phyloP scores from a whole-genome alignment of 30 jellyfish, hydroid and myxozoan genomes.

The Hydractinia echinata region DNA sequence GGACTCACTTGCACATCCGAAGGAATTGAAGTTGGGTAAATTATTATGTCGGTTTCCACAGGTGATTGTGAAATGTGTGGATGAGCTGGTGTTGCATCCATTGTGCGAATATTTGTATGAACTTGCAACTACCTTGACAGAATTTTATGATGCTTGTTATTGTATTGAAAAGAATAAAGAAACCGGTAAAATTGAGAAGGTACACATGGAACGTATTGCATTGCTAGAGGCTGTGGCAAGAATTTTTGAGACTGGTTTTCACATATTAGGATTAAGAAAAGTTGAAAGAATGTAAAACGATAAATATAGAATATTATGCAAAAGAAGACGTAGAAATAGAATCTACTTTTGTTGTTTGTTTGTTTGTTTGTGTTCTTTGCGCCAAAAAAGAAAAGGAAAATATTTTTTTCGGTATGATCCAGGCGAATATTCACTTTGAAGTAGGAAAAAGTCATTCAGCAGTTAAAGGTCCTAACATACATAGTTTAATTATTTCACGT shows the following conservation, averaged over 20 bases:
- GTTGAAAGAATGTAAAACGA: constrained; percentile 59
- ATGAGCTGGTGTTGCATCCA: constrained; percentile 71
- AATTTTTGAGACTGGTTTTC: constrained; percentile 70
- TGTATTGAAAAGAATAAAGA: constrained; percentile 70
- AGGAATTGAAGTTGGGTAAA: constrained; percentile 80
- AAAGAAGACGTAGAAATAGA: background rate
- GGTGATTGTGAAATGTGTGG: constrained; percentile 52
- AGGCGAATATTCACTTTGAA: too few species aligned
- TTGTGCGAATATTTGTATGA: constrained; percentile 95
- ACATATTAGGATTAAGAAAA: constrained; percentile 80
- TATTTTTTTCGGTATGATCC: too few species aligned
- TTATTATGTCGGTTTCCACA: constrained; percentile 76
- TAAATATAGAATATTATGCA: background rate
- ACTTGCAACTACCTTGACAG: constrained; percentile 82
- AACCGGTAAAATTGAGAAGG: constrained; percentile 71
- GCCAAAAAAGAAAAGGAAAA: too few species aligned
- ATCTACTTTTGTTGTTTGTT: background rate
- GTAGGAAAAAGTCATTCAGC: too few species aligned
- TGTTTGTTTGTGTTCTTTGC: too few species aligned
- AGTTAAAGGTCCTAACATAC: too few species aligned
- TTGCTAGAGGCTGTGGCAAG: constrained; percentile 73
- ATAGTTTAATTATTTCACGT: too few species aligned
- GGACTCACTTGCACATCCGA: constrained; percentile 61
- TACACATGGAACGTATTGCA: constrained; percentile 87
- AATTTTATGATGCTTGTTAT: constrained; percentile 90